Conservation (phyloP, 2,888 invertebrate species). For the Amiota communis region DNA sequence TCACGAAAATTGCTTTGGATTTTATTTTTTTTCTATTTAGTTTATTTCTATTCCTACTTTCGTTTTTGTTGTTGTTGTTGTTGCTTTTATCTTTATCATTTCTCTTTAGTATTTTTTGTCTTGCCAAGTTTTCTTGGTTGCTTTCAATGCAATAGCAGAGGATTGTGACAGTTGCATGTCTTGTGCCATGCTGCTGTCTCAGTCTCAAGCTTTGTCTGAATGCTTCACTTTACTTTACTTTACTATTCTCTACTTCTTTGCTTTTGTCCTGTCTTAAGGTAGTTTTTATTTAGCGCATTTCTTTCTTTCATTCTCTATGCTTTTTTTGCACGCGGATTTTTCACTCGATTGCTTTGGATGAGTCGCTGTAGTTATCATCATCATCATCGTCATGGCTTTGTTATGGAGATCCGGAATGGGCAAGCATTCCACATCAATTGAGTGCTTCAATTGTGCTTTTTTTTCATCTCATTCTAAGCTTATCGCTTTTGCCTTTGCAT, state of each 20-base stretch:
- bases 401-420: too few relatives aligned
- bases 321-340: slow-evolving; percentile 5
- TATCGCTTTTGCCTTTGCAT: not conserved
- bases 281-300: not conserved
- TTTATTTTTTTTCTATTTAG: not conserved
- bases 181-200: not conserved
- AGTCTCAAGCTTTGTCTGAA: too few relatives aligned
- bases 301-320: not conserved
- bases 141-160: not conserved
- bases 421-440: slow-evolving; percentile 4
- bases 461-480: not conserved
- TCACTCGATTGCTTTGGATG: not conserved
- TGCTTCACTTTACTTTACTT: too few relatives aligned
- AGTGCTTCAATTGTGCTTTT: slow-evolving; percentile 2
- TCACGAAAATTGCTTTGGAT: not conserved
- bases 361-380: not conserved
- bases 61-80: too few relatives aligned
- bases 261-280: not conserved
- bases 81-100: slow-evolving; percentile 1
- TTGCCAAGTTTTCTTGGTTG: not conserved
- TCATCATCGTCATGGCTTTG: not conserved
- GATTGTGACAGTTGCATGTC: slow-evolving; percentile 14
- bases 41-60: not conserved
- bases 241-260: not conserved
- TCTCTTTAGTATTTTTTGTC: slow-evolving; percentile 8